phyloP scores from a whole-genome alignment of 2,888 invertebrate species.

The Brenthis daphne region DNA sequence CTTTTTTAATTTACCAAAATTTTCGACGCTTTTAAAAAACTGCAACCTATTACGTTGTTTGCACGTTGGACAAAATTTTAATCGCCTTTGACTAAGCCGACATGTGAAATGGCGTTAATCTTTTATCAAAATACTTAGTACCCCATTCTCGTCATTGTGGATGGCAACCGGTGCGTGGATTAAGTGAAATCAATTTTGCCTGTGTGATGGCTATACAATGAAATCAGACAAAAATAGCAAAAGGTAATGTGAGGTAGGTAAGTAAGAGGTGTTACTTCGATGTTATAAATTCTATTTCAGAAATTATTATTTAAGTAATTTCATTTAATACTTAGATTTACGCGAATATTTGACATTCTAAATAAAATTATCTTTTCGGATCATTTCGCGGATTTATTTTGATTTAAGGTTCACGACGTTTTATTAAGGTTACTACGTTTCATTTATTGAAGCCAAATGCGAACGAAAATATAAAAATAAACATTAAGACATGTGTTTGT shows the following conservation, averaged over 20 bases:
- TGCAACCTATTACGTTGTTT: conserved; percentile 14
- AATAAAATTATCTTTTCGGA: no score
- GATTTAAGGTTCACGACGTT: no score
- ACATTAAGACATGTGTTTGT: background rate
- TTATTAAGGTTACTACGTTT: no score
- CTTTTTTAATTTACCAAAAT: background rate
- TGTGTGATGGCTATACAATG: background rate
- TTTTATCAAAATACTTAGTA: conserved; percentile 63
- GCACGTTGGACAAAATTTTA: conserved; percentile 33
- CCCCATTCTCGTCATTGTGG: conserved; percentile 41
- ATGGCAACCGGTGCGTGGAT: conserved; percentile 15
- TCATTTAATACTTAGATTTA: no score
- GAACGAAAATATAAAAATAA: conserved; percentile 1
- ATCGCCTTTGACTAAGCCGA: conserved; percentile 64
- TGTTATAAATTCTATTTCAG: background rate
- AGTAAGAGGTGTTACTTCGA: no score
- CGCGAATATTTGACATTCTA: no score
- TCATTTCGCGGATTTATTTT: no score
- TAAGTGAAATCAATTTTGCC: conserved; percentile 12
- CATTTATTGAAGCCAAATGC: no score
- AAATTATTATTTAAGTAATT: background rate
- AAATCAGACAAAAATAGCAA: background rate
- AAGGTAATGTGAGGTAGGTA: no score
- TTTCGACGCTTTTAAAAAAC: background rate
- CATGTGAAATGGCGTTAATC: conserved; percentile 68